Percentiles rank a stretch among this genome's conserved stretches.
These are phyloP conservation scores for Callopanchax toddi DNA, from an alignment of 2,113 vertebrate genomes.

Conservation along the genomic window DNA sequence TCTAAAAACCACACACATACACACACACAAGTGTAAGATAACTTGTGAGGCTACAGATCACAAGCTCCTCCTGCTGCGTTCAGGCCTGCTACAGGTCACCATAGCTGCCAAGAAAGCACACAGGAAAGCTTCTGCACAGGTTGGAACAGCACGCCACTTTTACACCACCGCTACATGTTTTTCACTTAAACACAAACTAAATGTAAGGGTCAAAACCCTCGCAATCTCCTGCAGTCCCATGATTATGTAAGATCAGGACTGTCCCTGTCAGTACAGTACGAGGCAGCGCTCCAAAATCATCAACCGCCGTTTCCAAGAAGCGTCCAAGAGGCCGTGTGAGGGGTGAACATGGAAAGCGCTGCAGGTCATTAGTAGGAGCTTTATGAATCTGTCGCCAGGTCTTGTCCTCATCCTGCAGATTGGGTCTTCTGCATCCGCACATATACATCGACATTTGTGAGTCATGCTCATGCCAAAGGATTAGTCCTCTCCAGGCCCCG, in stretches of 20 bases:
- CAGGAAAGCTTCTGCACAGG: constrained; percentile 13
- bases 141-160: constrained; percentile 49
- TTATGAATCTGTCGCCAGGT: constrained; percentile 47
- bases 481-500: constrained; percentile 62
- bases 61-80: constrained; percentile 24
- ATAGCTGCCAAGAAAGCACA: constrained; percentile 44
- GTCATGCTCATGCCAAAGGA: constrained; percentile 60
- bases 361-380: constrained; percentile 45
- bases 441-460: constrained; percentile 65
- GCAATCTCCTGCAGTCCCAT: constrained; percentile 42
- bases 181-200: constrained; percentile 48
- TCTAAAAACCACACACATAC: not conserved
- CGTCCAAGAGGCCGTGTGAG: constrained; percentile 23
- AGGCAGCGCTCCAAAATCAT: constrained; percentile 42
- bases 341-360: constrained; percentile 35
- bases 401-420: constrained; percentile 52
- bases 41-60: constrained; percentile 11
- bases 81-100: constrained; percentile 42
- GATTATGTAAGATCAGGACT: constrained; percentile 48
- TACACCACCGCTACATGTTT: constrained; percentile 4
- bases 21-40: not conserved
- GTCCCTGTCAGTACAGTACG: constrained; percentile 22
- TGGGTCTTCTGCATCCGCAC: constrained; percentile 44
- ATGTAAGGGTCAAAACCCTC: constrained; percentile 40
- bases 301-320: constrained; percentile 21